These are phyloP conservation scores for Octopus bimaculoides DNA, from an alignment of 1,140 invertebrate species.

Conservation along the genomic window DNA sequence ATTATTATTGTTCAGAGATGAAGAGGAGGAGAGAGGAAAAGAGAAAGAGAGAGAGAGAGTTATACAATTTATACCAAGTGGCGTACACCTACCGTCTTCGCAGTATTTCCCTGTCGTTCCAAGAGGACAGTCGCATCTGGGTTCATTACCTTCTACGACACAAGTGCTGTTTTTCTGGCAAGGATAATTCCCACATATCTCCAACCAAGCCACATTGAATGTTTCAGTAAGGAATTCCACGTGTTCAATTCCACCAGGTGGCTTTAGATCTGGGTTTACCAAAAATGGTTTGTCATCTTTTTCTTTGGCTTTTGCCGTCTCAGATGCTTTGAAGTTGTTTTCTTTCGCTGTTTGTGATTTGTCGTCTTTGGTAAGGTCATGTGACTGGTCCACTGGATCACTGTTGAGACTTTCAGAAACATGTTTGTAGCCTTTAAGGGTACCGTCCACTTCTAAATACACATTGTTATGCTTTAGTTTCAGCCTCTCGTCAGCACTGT, in stretches of 20 bases:
- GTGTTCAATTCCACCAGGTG: background rate
- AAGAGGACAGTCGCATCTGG: conserved; percentile 39
- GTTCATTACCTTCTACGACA: conserved; percentile 23
- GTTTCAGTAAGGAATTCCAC: background rate
- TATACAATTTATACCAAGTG: background rate
- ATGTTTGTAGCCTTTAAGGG: background rate
- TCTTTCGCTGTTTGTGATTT: background rate
- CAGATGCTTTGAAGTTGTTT: background rate
- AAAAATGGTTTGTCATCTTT: background rate
- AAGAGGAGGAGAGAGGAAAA: too few species aligned
- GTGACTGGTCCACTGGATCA: background rate
- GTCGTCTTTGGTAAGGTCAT: background rate
- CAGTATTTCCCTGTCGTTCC: conserved; percentile 36
- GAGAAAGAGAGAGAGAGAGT: background rate
- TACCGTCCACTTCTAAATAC: background rate
- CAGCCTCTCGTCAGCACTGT: background rate
- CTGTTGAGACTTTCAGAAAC: background rate
- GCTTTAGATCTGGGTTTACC: background rate
- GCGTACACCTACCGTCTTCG: conserved; percentile 35
- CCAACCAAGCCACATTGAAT: conserved; percentile 32
- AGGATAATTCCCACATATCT: conserved; percentile 43
- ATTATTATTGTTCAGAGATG: too few species aligned
- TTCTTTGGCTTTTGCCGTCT: background rate
- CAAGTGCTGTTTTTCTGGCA: conserved; percentile 46
- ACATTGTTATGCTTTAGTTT: background rate